Base-by-base conservation (phyloP, 2,797 vertebrate genomes). In the Gallirallus australis region DNA sequence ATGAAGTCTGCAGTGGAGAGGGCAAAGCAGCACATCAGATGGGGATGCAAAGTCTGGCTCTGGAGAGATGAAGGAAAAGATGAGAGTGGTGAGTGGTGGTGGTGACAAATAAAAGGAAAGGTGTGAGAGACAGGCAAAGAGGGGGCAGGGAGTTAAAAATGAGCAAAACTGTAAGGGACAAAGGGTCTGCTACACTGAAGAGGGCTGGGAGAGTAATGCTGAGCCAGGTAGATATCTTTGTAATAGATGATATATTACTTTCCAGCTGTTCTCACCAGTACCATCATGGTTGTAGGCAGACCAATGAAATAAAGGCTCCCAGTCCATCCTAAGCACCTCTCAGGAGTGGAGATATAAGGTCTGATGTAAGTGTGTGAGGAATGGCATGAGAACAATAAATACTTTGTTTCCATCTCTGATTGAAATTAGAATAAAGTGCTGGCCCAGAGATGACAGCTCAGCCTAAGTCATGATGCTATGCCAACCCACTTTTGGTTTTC, bases 231-330 rank as follows among this genome's bases (percentile, higher is more conserved):
- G 40, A 72, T 68, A 56, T 82, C 33, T 77, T 76, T 25, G 3
- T n/a, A 12, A 48, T 39, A 40, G 31, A 27, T 23, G 14, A 8
- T 54, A 7, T 31, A 82, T 71, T 45, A 25, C 31, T 45, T 85
- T 77, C 52, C 21, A 30, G 25, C 52, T 72, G 31, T 12, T 82
- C 30, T 61, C n/a, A 40, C 7, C 31, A 21, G 42, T 48, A 56
- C 48, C 52, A 18, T 57, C 47, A 21, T 0, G 0, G 31, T 7
- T n/a, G 13, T 2, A 30, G n/a, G 69, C 35, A 63, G 37, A 54
- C 7, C 50, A 25, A 25, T 47, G 19, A 61, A 92, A 64, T 31
- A 25, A 92, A 83, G 12, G 14, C 23, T 70, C 27, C 8, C 30
- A 42, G 5, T 37, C 37, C 56, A 15, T 42, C 31, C 31, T 47